Conservation (phyloP, 92 coral and sea anemone species). For the Epizoanthus rinbou region DNA sequence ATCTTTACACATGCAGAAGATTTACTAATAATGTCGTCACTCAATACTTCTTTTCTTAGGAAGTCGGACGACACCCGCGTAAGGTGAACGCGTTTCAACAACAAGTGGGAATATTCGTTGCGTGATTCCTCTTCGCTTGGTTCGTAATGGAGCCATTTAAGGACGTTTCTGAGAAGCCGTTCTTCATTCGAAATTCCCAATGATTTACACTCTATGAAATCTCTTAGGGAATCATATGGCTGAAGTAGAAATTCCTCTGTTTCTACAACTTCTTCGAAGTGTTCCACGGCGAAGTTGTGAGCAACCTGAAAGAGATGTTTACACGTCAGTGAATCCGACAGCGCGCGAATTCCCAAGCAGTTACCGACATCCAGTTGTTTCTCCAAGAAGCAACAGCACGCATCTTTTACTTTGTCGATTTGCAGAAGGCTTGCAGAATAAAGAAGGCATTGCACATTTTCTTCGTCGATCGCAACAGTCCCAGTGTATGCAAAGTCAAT, state of each 20-base stretch:
- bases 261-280: slow-evolving; percentile 63
- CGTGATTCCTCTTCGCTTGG: slow-evolving; percentile 32
- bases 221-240: slow-evolving; percentile 66
- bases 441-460: slow-evolving; percentile 68
- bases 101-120: slow-evolving; percentile 31
- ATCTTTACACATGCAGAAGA: slow-evolving; percentile 55
- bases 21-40: slow-evolving; percentile 47
- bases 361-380: slow-evolving; percentile 57
- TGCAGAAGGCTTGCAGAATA: slow-evolving; percentile 73
- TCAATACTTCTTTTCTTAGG: slow-evolving; percentile 46
- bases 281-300: slow-evolving; percentile 60
- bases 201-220: slow-evolving; percentile 55
- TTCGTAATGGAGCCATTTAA: slow-evolving; percentile 64
- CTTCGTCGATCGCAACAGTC: slow-evolving; percentile 56
- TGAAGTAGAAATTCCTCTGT: slow-evolving; percentile 80
- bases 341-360: slow-evolving; percentile 86
- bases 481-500: slow-evolving; percentile 72
- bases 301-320: slow-evolving; percentile 65
- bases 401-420: slow-evolving; percentile 56
- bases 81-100: slow-evolving; percentile 59
- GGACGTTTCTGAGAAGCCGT: slow-evolving; percentile 54
- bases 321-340: slow-evolving; percentile 75
- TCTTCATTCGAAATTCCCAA: slow-evolving; percentile 62
- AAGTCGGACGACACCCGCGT: slow-evolving; percentile 43
- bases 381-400: slow-evolving; percentile 69